Conservation (phyloP, 2,113 vertebrate genomes). For the Nothoprocta perdicaria region DNA sequence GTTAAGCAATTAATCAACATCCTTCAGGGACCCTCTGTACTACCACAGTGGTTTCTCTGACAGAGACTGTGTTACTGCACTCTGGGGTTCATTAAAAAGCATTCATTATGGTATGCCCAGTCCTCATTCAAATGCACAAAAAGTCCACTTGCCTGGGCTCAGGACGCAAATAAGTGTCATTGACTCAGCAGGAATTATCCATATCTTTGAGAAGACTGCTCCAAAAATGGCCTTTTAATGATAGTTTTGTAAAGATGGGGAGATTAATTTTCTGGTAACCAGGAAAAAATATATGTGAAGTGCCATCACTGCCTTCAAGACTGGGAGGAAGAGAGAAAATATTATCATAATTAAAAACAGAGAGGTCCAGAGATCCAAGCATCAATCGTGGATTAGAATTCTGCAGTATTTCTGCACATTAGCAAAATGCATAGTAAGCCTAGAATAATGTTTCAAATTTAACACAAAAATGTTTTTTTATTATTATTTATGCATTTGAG, state of each 20-base stretch:
- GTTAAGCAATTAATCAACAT: conserved; percentile 46
- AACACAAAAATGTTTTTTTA: background rate
- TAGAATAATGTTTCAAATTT: background rate
- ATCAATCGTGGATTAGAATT: background rate
- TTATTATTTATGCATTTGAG: background rate
- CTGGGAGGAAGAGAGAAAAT: background rate
- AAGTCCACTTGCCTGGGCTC: conserved; percentile 4
- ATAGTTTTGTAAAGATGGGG: background rate
- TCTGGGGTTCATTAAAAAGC: background rate
- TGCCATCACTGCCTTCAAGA: background rate
- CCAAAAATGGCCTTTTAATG: background rate
- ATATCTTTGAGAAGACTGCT: background rate
- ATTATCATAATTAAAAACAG: background rate
- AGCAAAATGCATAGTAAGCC: background rate
- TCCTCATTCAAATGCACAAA: conserved; percentile 3
- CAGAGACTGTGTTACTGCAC: conserved; percentile 13
- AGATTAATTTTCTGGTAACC: background rate
- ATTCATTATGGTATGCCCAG: background rate
- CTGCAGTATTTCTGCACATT: background rate
- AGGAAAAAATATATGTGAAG: background rate
- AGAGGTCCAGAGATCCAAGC: background rate
- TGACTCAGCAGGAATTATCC: background rate
- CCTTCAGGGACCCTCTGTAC: conserved; percentile 3
- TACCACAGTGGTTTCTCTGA: background rate
- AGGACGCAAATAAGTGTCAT: background rate